These are phyloP conservation scores for Euclidia mi DNA, from an alignment of 2,888 invertebrate species.

Conservation along the genomic window DNA sequence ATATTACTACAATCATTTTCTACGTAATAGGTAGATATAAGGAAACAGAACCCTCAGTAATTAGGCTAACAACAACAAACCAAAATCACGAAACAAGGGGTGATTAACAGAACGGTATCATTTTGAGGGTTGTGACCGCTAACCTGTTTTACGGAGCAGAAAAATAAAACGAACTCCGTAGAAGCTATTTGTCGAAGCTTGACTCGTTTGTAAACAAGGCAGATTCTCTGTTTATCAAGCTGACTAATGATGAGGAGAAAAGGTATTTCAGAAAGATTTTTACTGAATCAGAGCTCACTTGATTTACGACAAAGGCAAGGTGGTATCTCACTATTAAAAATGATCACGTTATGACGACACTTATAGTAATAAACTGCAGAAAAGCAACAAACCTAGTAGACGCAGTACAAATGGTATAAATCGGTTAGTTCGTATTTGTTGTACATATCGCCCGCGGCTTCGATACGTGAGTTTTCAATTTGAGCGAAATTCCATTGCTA, in stretches of 20 bases:
- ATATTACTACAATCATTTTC: neutral
- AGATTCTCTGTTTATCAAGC: conserved; percentile 15
- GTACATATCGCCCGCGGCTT: conserved; percentile 28
- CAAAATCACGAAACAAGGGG: conserved; percentile 45
- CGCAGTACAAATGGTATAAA: conserved; percentile 13
- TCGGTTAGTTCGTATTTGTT: conserved; percentile 30
- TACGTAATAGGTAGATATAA: conserved; percentile 13
- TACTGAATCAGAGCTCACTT: neutral
- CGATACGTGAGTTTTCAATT: conserved; percentile 48
- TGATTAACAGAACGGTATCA: conserved; percentile 48
- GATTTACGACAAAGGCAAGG: neutral
- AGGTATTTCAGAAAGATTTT: neutral
- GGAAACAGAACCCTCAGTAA: conserved; percentile 29
- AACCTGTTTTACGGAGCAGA: conserved; percentile 47
- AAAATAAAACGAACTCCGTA: conserved; percentile 35
- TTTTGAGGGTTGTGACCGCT: conserved; percentile 38
- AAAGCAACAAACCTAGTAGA: neutral
- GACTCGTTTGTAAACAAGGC: conserved; percentile 48
- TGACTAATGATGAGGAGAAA: conserved; percentile 9
- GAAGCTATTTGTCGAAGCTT: conserved; percentile 38
- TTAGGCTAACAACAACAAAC: conserved; percentile 44
- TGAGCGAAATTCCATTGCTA: conserved; percentile 43
- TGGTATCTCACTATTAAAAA: too few relatives aligned
- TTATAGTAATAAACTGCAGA: neutral
- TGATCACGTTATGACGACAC: too few relatives aligned